Evolutionary conservation across 2,113 vertebrate species (phyloP).

Genomic region (Cheirogaleus medius): DNA sequence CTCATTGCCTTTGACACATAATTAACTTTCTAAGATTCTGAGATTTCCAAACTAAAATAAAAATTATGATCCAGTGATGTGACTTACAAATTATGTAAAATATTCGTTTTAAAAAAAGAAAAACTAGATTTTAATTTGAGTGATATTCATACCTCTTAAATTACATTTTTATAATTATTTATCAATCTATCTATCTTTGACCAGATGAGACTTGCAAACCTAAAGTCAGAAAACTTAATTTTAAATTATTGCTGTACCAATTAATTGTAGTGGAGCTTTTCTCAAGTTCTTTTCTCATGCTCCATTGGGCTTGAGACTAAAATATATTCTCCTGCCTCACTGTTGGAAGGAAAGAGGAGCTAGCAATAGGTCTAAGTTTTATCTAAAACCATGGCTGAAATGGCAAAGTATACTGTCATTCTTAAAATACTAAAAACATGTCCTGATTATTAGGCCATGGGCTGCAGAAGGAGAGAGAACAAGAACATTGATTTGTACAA

Average conservation of each 20-base stretch:
- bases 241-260: neutral
- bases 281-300: neutral
- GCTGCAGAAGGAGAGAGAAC: too few species aligned
- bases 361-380: neutral
- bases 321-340: neutral
- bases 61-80: neutral
- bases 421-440: too few species aligned
- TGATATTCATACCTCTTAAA: neutral
- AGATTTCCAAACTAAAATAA: neutral
- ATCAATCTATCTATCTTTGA: neutral
- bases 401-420: neutral
- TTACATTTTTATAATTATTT: too few species aligned
- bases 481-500: neutral
- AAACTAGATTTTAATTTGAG: neutral
- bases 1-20: neutral
- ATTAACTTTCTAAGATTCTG: neutral
- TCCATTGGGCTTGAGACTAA: neutral
- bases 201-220: neutral
- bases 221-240: neutral
- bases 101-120: neutral
- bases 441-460: too few species aligned
- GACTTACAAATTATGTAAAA: neutral
- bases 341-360: neutral
- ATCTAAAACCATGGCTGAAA: neutral
- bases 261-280: neutral